Conservation (phyloP, 2,113 vertebrate species). For the Lanius collurio region DNA sequence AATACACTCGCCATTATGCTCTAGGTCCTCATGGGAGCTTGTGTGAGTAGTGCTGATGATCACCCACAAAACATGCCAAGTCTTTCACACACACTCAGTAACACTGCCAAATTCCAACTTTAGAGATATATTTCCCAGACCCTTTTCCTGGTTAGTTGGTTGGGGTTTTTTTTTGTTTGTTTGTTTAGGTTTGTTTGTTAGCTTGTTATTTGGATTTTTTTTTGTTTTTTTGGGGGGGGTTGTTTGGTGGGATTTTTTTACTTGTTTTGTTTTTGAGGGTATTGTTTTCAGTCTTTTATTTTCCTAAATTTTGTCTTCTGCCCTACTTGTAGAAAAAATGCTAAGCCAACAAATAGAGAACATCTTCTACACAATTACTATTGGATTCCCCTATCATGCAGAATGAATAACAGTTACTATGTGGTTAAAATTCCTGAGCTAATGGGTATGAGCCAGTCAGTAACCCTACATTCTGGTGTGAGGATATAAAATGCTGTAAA, state of each 20-base stretch:
- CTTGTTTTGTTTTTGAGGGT: not conserved
- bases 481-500: not conserved
- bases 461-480: not conserved
- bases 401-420: not conserved
- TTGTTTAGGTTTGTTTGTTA: not conserved
- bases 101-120: not conserved
- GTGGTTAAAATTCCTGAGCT: not conserved
- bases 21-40: not conserved
- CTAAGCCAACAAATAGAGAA: not conserved
- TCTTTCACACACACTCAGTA: not conserved
- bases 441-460: not conserved
- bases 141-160: too few species aligned
- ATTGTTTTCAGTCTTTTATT: not conserved
- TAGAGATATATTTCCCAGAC: not conserved
- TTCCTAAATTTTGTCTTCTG: not conserved
- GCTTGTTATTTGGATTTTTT: too few species aligned
- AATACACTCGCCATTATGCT: not conserved
- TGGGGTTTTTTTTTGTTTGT: too few species aligned
- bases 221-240: too few species aligned
- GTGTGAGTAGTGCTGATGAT: not conserved
- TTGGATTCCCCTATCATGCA: not conserved
- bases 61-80: not conserved
- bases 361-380: not conserved
- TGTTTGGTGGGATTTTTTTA: too few species aligned
- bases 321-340: not conserved